Percentiles rank a stretch among this genome's conserved stretches.
These are phyloP conservation scores for Lycophotia porphyrea DNA, from an alignment of 2,888 invertebrate species.

Conservation along the genomic window DNA sequence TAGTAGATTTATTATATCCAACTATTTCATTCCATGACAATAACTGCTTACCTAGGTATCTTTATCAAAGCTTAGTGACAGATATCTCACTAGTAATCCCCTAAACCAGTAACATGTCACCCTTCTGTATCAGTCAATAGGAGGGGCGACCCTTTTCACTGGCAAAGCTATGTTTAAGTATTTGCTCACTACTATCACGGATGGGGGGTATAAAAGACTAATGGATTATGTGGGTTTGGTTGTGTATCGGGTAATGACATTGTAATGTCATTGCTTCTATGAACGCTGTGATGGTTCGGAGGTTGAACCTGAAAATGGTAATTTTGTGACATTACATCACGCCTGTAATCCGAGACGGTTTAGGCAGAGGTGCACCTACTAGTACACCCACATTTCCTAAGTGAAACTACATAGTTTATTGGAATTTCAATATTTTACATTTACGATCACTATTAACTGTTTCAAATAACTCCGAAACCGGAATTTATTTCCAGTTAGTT, in stretches of 20 bases:
- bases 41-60: background rate
- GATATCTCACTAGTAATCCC: slow-evolving; percentile 31
- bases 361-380: background rate
- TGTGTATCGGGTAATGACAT: slow-evolving; percentile 1
- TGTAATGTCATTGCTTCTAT: background rate
- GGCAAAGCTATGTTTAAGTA: slow-evolving; percentile 24
- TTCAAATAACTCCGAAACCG: slow-evolving; percentile 51
- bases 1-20: slow-evolving; percentile 1
- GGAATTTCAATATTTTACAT: slow-evolving; percentile 53
- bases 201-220: background rate
- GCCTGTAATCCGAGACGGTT: background rate
- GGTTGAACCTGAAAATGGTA: too few species aligned
- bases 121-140: slow-evolving; percentile 26
- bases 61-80: slow-evolving; percentile 30
- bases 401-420: too few species aligned
- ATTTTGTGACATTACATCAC: background rate
- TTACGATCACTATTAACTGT: slow-evolving; percentile 59
- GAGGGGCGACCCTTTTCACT: slow-evolving; percentile 37
- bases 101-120: slow-evolving; percentile 28
- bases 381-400: background rate
- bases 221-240: slow-evolving; percentile 15
- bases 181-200: slow-evolving; percentile 12
- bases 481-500: slow-evolving; percentile 52
- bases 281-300: background rate
- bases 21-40: slow-evolving; percentile 6